Conservation (phyloP, 1,140 invertebrate genomes). For the Ceratosolen fusciceps region DNA sequence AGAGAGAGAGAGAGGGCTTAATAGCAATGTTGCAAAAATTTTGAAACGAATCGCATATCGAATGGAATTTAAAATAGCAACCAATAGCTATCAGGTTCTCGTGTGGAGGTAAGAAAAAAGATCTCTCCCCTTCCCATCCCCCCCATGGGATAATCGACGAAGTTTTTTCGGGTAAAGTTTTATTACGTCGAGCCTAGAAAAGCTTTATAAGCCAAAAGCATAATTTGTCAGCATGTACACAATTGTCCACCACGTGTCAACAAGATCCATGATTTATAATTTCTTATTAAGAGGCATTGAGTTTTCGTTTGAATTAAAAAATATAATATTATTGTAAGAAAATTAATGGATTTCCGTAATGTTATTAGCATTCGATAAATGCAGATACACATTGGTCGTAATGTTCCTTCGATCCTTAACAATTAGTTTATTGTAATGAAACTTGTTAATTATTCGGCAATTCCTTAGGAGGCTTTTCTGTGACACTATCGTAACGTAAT, state of each 20-base stretch:
- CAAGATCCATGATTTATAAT: neutral
- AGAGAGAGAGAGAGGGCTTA: too few species aligned
- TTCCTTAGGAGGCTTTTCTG: neutral
- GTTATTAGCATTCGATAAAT: neutral
- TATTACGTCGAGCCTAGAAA: neutral
- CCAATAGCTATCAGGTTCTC: neutral
- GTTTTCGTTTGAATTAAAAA: too few species aligned
- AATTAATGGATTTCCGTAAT: neutral
- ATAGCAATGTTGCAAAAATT: constrained; percentile 16
- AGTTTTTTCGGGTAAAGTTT: neutral
- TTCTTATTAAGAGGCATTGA: too few species aligned
- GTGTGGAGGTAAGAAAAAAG: neutral
- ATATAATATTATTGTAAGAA: neutral
- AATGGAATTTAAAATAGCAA: constrained; percentile 11
- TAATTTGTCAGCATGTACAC: too few species aligned
- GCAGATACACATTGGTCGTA: neutral
- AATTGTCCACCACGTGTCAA: neutral
- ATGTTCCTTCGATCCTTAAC: neutral
- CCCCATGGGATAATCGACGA: neutral
- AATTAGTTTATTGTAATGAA: neutral
- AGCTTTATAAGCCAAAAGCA: neutral
- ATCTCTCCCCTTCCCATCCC: neutral
- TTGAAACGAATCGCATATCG: neutral
- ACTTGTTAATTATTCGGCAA: neutral
- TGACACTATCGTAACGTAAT: neutral